A percentile compares a stretch with the other conserved stretches of the same genome.
Conservation (phyloP, 2,797 vertebrate genomes). For the Diplodus puntazzo region DNA sequence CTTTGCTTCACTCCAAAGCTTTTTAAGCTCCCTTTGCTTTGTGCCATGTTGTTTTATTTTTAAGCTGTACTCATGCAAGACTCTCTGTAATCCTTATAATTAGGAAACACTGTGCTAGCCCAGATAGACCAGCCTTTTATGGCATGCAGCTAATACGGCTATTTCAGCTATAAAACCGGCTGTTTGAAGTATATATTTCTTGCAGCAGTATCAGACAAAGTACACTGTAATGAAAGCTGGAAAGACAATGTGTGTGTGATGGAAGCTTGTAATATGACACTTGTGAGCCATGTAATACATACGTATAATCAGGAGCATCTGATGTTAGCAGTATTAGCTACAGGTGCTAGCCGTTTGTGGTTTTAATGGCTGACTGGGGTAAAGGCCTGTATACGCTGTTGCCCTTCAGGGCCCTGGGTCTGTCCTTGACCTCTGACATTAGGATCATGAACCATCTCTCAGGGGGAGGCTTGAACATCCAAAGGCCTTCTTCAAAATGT, state of each 20-base stretch:
- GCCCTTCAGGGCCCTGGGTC: slow-evolving; percentile 73
- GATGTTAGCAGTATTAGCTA: slow-evolving; percentile 79
- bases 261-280: slow-evolving; percentile 74
- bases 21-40: slow-evolving; percentile 61
- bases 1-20: slow-evolving; percentile 50
- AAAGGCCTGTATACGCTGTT: slow-evolving; percentile 73
- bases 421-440: slow-evolving; percentile 71
- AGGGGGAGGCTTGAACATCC: slow-evolving; percentile 75
- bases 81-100: slow-evolving; percentile 59
- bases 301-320: slow-evolving; percentile 70
- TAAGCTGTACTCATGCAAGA: slow-evolving; percentile 75
- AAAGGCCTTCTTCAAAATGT: slow-evolving; percentile 66
- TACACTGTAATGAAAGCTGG: slow-evolving; percentile 75
- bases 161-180: slow-evolving; percentile 73
- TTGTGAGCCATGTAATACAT: slow-evolving; percentile 72
- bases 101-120: slow-evolving; percentile 81
- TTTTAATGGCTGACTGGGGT: slow-evolving; percentile 82
- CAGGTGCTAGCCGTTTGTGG: slow-evolving; percentile 71
- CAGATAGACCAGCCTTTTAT: slow-evolving; percentile 71
- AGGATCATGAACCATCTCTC: slow-evolving; percentile 65
- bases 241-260: slow-evolving; percentile 67
- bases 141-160: slow-evolving; percentile 83
- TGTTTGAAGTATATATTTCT: slow-evolving; percentile 78
- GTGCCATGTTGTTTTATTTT: slow-evolving; percentile 68
- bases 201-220: slow-evolving; percentile 76